Evolutionary conservation across 1,140 invertebrate species (phyloP).

Genomic region (Neodiprion virginianus): DNA sequence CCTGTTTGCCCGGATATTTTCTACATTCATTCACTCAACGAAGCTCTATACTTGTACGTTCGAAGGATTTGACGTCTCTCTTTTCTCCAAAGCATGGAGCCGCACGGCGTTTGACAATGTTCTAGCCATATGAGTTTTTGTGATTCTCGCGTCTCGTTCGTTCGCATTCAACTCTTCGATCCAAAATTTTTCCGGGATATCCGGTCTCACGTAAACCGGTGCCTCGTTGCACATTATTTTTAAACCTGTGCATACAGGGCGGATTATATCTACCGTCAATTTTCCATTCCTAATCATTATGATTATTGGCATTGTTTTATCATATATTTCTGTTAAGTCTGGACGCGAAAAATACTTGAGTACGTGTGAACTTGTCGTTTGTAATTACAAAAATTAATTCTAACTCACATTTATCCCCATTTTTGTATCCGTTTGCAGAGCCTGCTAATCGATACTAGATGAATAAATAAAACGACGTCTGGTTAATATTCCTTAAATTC

Average conservation of each 20-base stretch:
- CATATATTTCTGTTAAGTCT: neutral
- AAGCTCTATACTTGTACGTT: neutral
- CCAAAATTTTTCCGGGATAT: constrained; percentile 32
- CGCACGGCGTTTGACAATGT: constrained; percentile 41
- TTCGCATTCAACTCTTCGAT: constrained; percentile 22
- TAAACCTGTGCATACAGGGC: constrained; percentile 33
- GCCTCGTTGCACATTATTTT: constrained; percentile 41
- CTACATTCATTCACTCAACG: no score
- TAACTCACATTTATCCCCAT: neutral
- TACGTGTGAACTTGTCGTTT: neutral
- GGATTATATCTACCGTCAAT: constrained; percentile 14
- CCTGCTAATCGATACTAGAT: constrained; percentile 17
- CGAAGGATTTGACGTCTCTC: constrained; percentile 18
- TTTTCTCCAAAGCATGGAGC: constrained; percentile 34
- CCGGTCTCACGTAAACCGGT: constrained; percentile 37
- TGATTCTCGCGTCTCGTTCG: constrained; percentile 28
- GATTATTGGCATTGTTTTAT: neutral
- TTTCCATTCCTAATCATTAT: constrained; percentile 16
- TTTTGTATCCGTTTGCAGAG: constrained; percentile 13
- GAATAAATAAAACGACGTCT: neutral
- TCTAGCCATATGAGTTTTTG: constrained; percentile 38
- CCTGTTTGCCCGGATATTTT: neutral
- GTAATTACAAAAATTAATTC: neutral
- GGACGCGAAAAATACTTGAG: neutral
- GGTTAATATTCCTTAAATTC: neutral